phyloP scores from a whole-genome alignment of 2,797 vertebrate genomes.

The Iguana delicatissima region DNA sequence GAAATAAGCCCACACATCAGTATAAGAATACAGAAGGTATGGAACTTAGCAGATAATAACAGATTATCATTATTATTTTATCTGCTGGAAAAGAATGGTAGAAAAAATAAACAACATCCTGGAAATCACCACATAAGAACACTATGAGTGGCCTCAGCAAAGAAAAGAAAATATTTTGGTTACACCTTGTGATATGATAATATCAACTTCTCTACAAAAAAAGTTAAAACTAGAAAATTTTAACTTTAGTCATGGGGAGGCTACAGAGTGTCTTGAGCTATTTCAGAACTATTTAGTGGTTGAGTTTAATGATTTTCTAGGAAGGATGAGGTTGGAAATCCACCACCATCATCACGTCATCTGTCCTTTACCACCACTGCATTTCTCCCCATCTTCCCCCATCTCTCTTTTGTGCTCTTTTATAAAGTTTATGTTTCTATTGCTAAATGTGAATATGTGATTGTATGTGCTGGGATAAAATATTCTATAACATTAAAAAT shows the following conservation, averaged over 20 bases:
- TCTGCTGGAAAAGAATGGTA: constrained; percentile 40
- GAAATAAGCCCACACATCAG: constrained; percentile 47
- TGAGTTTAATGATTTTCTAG: neutral
- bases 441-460: neutral
- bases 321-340: neutral
- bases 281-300: neutral
- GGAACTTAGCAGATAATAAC: constrained; percentile 42
- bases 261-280: neutral
- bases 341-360: neutral
- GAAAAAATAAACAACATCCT: constrained; percentile 47
- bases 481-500: neutral
- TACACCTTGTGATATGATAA: constrained; percentile 42
- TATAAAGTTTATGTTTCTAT: neutral
- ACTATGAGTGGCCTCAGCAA: constrained; percentile 28
- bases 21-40: constrained; percentile 43
- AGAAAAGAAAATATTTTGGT: constrained; percentile 40
- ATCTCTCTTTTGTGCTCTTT: neutral
- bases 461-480: neutral
- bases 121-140: constrained; percentile 56
- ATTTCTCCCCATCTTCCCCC: neutral
- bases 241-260: neutral
- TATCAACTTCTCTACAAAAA: constrained; percentile 23
- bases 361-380: neutral
- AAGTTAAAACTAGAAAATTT: neutral
- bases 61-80: too few species aligned